Conservation (phyloP, 2,797 vertebrate genomes). For the Triplophysa bombifrons region DNA sequence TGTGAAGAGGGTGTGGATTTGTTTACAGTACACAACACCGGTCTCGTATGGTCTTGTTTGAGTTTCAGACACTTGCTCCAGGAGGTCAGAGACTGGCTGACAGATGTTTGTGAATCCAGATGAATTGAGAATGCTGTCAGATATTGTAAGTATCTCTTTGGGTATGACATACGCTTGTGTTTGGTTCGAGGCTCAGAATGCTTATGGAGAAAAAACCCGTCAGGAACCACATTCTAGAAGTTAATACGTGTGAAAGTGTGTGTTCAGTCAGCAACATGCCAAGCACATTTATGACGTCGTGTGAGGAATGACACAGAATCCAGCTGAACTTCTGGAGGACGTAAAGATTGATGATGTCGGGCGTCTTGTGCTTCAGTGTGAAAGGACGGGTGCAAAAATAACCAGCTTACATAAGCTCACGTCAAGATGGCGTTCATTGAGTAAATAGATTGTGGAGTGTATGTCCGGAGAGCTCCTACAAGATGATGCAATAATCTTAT, state of each 20-base stretch:
- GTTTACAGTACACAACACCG: no score
- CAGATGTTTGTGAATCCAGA: no score
- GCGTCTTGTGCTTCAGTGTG: constrained; percentile 11
- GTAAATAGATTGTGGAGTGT: background rate
- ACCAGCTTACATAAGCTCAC: constrained; percentile 44
- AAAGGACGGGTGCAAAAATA: constrained; percentile 53
- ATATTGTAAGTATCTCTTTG: no score
- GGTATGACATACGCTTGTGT: no score
- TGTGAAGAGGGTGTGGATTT: no score
- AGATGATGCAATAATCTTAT: background rate
- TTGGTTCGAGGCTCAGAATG: no score
- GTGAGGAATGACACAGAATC: constrained; percentile 5
- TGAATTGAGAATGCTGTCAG: no score
- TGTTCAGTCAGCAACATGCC: background rate
- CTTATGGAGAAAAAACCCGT: no score
- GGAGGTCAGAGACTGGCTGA: no score
- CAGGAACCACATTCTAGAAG: background rate
- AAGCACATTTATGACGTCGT: background rate
- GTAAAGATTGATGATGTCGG: background rate
- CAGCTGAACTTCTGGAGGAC: constrained; percentile 34
- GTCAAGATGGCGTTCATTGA: constrained; percentile 42
- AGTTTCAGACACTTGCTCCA: no score
- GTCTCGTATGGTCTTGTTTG: no score
- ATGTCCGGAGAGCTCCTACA: constrained; percentile 14
- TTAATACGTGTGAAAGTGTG: background rate